A percentile compares a stretch with the other conserved stretches of the same genome.
Evolutionary conservation across 2,888 invertebrate genomes (phyloP).

Genomic region (Abrostola tripartita): DNA sequence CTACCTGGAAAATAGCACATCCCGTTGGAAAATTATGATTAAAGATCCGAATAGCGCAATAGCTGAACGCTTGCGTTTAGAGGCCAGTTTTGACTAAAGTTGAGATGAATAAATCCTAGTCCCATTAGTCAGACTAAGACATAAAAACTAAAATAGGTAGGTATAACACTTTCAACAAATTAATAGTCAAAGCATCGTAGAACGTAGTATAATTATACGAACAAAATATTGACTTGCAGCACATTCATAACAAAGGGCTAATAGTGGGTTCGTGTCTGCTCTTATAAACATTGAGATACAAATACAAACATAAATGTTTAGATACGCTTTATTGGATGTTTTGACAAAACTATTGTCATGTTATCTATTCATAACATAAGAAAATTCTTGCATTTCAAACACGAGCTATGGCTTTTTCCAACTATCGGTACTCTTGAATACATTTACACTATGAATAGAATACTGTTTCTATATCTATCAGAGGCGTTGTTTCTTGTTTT

Average conservation of each 20-base stretch:
- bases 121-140: no score
- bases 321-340: slow-evolving; percentile 37
- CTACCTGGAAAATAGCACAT: no score
- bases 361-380: slow-evolving; percentile 45
- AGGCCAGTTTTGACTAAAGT: no score
- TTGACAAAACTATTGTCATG: slow-evolving; percentile 47
- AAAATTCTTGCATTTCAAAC: slow-evolving; percentile 15
- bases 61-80: no score
- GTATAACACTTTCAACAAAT: background rate
- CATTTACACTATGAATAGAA: slow-evolving; percentile 17
- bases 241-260: slow-evolving; percentile 30
- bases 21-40: no score
- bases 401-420: slow-evolving; percentile 22
- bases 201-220: slow-evolving; percentile 20
- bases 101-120: no score
- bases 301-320: slow-evolving; percentile 36
- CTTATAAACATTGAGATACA: slow-evolving; percentile 47
- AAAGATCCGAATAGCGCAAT: no score
- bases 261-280: slow-evolving; percentile 40
- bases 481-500: slow-evolving; percentile 1
- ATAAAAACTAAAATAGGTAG: no score
- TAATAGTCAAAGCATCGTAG: slow-evolving; percentile 23
- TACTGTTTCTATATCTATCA: slow-evolving; percentile 18
- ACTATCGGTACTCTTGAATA: slow-evolving; percentile 18
- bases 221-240: slow-evolving; percentile 30